These are phyloP conservation scores for Paramuricea clavata DNA, from an alignment of 92 coral and sea anemone species.

Conservation along the genomic window DNA sequence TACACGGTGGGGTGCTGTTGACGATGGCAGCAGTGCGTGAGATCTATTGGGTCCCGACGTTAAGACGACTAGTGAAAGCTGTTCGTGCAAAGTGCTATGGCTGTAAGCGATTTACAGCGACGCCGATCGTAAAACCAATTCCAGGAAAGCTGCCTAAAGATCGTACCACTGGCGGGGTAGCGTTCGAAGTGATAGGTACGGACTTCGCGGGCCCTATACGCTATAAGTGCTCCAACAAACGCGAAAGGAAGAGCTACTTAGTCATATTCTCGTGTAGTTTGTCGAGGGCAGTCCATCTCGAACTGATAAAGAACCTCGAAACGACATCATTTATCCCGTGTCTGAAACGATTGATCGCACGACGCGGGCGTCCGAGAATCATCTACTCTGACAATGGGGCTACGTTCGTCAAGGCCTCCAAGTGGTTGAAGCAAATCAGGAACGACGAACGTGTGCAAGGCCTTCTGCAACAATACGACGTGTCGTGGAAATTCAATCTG, in stretches of 20 bases:
- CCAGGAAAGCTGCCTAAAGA: conserved; percentile 69
- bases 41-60: conserved; percentile 67
- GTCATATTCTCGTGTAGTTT: conserved; percentile 18
- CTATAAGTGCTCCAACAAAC: conserved; percentile 6
- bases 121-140: conserved; percentile 62
- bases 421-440: conserved; percentile 54
- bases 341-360: conserved; percentile 20
- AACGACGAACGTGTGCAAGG: conserved; percentile 54
- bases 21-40: conserved; percentile 76
- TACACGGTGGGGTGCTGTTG: conserved; percentile 71
- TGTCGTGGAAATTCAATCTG: conserved; percentile 53
- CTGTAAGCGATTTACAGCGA: conserved; percentile 63
- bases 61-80: conserved; percentile 70
- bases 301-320: conserved; percentile 32
- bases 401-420: conserved; percentile 52
- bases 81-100: conserved; percentile 69
- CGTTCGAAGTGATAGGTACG: conserved; percentile 31
- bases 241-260: conserved; percentile 12
- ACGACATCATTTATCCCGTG: conserved; percentile 11
- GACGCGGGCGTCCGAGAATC: conserved; percentile 32
- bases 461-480: conserved; percentile 37
- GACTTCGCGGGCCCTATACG: conserved; percentile 19
- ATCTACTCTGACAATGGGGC: conserved; percentile 63
- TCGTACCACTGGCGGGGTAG: conserved; percentile 35
- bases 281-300: conserved; percentile 31